Percentiles rank a stretch among this genome's conserved stretches.
Evolutionary conservation across 2,113 vertebrate species (phyloP).

Genomic region (Aegotheles bennettii): DNA sequence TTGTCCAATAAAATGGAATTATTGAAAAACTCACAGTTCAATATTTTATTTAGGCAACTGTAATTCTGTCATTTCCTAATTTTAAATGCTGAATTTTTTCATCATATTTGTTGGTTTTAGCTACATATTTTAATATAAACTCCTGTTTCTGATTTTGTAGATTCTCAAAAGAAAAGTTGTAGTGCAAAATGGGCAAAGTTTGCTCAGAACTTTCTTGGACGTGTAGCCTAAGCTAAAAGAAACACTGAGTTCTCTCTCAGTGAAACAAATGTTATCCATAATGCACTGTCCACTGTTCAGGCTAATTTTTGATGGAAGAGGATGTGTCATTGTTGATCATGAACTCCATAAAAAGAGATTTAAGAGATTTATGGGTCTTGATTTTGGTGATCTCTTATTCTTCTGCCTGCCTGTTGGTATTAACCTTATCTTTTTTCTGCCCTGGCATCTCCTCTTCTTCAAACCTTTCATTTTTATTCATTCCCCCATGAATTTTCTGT

Average conservation of each 20-base stretch:
- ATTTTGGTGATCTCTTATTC: background rate
- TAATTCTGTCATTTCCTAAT: background rate
- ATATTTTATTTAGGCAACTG: background rate
- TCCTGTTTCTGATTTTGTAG: background rate
- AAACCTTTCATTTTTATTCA: background rate
- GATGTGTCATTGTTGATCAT: background rate
- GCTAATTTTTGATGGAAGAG: background rate
- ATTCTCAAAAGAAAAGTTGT: background rate
- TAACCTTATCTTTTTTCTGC: background rate
- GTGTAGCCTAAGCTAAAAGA: background rate
- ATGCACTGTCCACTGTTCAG: background rate
- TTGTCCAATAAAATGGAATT: background rate
- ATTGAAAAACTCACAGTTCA: background rate
- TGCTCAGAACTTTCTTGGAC: background rate
- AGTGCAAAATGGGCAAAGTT: background rate
- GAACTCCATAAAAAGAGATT: background rate
- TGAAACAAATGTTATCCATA: background rate
- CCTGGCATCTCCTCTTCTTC: background rate
- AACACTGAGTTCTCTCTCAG: background rate
- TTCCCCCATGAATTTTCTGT: background rate
- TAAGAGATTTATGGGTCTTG: background rate
- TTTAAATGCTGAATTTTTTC: background rate
- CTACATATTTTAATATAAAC: background rate
- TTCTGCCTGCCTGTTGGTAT: background rate
- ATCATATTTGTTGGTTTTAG: fast-evolving